These are phyloP conservation scores for Globodera rostochiensis DNA, from an alignment of 1,140 invertebrate species.

Conservation along the genomic window DNA sequence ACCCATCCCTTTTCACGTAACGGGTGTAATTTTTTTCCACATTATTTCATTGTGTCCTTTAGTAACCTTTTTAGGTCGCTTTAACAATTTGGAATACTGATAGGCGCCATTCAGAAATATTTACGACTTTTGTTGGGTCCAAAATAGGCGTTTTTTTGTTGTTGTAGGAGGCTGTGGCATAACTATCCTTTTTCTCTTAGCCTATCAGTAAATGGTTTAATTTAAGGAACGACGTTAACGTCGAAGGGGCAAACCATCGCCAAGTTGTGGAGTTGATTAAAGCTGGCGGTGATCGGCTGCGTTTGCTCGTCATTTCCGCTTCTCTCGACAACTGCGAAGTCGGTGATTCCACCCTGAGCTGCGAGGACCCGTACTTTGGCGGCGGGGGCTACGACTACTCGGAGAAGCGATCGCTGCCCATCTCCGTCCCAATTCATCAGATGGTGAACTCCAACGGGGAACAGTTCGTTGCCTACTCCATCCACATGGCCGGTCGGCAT, in stretches of 20 bases:
- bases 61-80: too few relatives aligned
- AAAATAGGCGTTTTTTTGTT: too few relatives aligned
- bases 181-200: background rate
- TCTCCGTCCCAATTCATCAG: conserved; percentile 94
- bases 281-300: conserved; percentile 91
- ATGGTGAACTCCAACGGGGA: conserved; percentile 80
- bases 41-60: too few relatives aligned
- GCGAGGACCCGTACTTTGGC: conserved; percentile 78
- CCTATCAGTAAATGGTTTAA: background rate
- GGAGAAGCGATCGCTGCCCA: conserved; percentile 93
- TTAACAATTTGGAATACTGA: too few relatives aligned
- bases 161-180: too few relatives aligned
- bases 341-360: conserved; percentile 77
- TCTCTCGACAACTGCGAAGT: conserved; percentile 42
- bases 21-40: too few relatives aligned
- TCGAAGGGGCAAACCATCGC: conserved; percentile 97
- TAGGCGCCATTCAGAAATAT: too few relatives aligned
- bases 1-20: too few relatives aligned
- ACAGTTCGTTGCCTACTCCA: conserved; percentile 93
- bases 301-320: conserved; percentile 23
- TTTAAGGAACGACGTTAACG: conserved; percentile 79
- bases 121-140: too few relatives aligned
- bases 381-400: conserved; percentile 86
- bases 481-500: conserved; percentile 97
- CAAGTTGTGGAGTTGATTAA: conserved; percentile 99